Evolutionary conservation across 1,140 invertebrate genomes (phyloP).

Genomic region (Limonius californicus): DNA sequence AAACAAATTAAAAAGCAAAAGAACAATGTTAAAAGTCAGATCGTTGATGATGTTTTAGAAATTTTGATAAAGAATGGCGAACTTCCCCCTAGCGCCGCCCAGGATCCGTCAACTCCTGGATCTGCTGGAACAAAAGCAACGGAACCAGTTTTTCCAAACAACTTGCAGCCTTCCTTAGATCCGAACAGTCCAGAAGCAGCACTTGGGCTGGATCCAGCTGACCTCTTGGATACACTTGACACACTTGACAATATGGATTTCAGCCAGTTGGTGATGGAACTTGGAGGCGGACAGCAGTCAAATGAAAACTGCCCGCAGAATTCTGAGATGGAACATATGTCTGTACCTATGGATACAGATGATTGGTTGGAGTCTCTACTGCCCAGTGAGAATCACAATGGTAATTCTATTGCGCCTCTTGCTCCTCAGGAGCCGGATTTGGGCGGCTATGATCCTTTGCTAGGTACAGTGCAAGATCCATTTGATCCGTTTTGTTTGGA

Average conservation of each 20-base stretch:
- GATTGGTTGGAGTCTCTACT: slow-evolving; percentile 70
- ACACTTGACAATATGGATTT: slow-evolving; percentile 57
- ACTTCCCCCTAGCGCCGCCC: slow-evolving; percentile 80
- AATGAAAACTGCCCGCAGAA: slow-evolving; percentile 32
- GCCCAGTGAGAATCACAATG: slow-evolving; percentile 42
- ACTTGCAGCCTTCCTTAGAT: slow-evolving; percentile 39
- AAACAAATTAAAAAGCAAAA: slow-evolving; percentile 59
- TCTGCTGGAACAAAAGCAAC: slow-evolving; percentile 46
- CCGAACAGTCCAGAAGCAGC: slow-evolving; percentile 50
- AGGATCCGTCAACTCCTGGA: slow-evolving; percentile 69
- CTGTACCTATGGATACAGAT: slow-evolving; percentile 66
- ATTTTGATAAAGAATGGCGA: slow-evolving; percentile 93
- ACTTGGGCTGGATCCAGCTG: slow-evolving; percentile 38
- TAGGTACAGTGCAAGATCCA: slow-evolving; percentile 59
- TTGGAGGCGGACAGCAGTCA: slow-evolving; percentile 42
- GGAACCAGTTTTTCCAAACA: slow-evolving; percentile 40
- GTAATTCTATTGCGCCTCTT: slow-evolving; percentile 32
- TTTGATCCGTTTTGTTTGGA: slow-evolving; percentile 70
- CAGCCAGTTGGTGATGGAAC: slow-evolving; percentile 52
- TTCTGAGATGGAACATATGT: slow-evolving; percentile 25
- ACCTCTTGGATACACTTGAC: slow-evolving; percentile 52
- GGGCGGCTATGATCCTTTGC: slow-evolving; percentile 59
- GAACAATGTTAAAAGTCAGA: slow-evolving; percentile 71
- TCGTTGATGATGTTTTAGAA: slow-evolving; percentile 92
- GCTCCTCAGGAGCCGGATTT: slow-evolving; percentile 44